Evolutionary conservation across 2,888 invertebrate genomes (phyloP).

Genomic region (Phalera bucephala): DNA sequence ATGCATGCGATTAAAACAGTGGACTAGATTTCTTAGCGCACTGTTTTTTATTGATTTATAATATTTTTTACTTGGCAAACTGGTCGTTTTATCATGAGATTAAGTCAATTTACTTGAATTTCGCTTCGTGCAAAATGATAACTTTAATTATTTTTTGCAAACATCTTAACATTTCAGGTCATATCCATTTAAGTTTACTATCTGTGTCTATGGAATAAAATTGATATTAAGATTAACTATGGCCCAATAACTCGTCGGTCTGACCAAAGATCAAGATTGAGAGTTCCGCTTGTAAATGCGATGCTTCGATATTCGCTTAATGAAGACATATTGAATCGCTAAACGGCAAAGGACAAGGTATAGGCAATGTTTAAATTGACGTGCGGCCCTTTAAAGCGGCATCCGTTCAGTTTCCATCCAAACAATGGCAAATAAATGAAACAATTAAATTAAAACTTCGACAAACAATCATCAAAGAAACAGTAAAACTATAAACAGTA

Average conservation of each 20-base stretch:
- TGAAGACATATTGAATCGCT: constrained; percentile 83
- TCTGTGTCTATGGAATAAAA: too few species aligned
- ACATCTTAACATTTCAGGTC: too few species aligned
- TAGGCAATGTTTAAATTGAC: constrained; percentile 79
- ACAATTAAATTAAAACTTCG: constrained; percentile 29
- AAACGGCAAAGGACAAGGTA: constrained; percentile 73
- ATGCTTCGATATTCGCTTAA: constrained; percentile 78
- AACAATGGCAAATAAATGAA: constrained; percentile 39
- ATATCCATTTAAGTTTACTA: too few species aligned
- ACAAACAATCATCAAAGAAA: background rate
- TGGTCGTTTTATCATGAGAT: constrained; percentile 28
- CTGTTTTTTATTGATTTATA: too few species aligned
- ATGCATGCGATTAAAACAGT: constrained; percentile 36
- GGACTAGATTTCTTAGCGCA: too few species aligned
- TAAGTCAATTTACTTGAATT: constrained; percentile 12
- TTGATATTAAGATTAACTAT: constrained; percentile 49
- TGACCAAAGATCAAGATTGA: constrained; percentile 74
- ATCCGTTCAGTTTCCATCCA: constrained; percentile 48
- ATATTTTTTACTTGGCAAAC: too few species aligned
- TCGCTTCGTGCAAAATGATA: constrained; percentile 17
- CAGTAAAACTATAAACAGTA: constrained; percentile 14
- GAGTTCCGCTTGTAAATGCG: constrained; percentile 71
- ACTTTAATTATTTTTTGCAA: too few species aligned
- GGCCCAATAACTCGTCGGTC: constrained; percentile 54
- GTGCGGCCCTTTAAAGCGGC: constrained; percentile 65